Conservation (phyloP, 2,797 vertebrate genomes). For the Halcyon leucocephala region DNA sequence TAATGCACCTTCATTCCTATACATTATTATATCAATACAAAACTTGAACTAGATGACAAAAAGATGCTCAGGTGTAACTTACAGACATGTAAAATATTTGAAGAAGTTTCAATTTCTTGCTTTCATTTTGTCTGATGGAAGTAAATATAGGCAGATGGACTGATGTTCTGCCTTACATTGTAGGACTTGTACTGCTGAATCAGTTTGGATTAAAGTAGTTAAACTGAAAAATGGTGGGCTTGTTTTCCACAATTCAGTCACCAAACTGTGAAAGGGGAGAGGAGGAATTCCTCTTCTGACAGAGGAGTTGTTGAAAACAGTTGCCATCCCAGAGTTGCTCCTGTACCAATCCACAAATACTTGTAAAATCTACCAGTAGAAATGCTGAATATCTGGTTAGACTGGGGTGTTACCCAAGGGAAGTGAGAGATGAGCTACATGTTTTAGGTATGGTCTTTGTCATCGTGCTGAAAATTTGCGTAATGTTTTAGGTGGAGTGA, state of each 20-base stretch:
- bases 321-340: neutral
- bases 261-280: neutral
- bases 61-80: neutral
- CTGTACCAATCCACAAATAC: neutral
- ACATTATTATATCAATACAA: neutral
- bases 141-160: neutral
- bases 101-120: neutral
- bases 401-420: neutral
- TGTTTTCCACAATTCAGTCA: neutral
- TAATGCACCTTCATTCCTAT: neutral
- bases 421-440: neutral
- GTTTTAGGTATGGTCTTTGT: neutral
- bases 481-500: neutral
- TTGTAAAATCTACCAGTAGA: neutral
- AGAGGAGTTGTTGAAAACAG: neutral
- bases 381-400: neutral
- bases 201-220: neutral
- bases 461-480: neutral
- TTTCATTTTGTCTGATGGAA: neutral
- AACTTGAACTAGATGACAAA: neutral
- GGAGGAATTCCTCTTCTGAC: neutral
- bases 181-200: neutral
- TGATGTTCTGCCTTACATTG: neutral
- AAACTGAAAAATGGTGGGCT: neutral
- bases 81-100: neutral